Percentiles rank a stretch among this genome's conserved stretches.
Conservation (phyloP, 2,797 vertebrate genomes). For the Myotis vivesi region DNA sequence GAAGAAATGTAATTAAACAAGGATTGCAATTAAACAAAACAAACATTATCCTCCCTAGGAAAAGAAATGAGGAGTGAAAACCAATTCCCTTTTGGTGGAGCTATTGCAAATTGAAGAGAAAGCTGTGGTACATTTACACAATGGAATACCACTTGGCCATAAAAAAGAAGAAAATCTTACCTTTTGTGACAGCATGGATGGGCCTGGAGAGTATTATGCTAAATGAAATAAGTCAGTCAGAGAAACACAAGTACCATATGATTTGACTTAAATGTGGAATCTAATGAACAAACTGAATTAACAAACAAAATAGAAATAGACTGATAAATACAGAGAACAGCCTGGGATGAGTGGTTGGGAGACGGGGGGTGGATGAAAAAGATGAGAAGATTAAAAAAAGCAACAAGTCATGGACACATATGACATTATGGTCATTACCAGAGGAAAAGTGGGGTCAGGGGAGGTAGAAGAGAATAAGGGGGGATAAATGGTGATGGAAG, state of each 20-base stretch:
- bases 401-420: not conserved
- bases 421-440: too few relatives aligned
- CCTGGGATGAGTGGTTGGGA: too few relatives aligned
- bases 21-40: not conserved
- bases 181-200: not conserved
- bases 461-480: too few relatives aligned
- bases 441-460: not conserved
- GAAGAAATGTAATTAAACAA: not conserved
- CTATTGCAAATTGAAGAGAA: slow-evolving; percentile 41
- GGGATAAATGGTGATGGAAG: not conserved
- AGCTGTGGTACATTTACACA: not conserved
- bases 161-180: not conserved
- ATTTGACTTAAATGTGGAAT: not conserved
- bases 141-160: not conserved
- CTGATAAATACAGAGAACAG: not conserved
- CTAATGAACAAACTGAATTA: not conserved
- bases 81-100: not conserved
- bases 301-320: not conserved
- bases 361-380: not conserved
- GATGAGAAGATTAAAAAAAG: not conserved
- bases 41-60: not conserved
- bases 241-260: not conserved
- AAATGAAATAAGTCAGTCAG: not conserved
- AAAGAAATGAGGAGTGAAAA: slow-evolving; percentile 33
- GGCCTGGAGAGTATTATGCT: not conserved